phyloP scores from a whole-genome alignment of 2,888 invertebrate species.

The Lasius fuliginosus region DNA sequence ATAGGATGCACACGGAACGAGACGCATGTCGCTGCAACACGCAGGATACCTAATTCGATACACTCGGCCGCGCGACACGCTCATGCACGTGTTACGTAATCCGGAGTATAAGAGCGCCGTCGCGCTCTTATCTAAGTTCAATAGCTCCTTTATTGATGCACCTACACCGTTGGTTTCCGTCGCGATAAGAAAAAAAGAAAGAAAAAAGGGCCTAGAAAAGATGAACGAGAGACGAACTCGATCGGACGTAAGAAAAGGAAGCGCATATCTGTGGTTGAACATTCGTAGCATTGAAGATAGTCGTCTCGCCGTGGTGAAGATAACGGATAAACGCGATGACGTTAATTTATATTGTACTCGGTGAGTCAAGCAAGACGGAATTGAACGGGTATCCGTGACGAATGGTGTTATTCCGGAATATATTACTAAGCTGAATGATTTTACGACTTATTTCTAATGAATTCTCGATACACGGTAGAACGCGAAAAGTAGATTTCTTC shows the following conservation, averaged over 20 bases:
- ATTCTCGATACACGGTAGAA: no score
- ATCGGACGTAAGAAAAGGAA: neutral
- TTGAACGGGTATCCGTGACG: neutral
- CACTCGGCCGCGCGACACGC: conserved; percentile 44
- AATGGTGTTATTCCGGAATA: conserved; percentile 7
- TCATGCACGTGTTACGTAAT: conserved; percentile 59
- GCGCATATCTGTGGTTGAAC: neutral
- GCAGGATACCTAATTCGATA: conserved; percentile 57
- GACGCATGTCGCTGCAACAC: conserved; percentile 26
- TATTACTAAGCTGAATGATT: neutral
- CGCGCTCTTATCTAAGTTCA: conserved; percentile 75
- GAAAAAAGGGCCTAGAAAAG: conserved; percentile 33
- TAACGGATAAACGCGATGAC: conserved; percentile 16
- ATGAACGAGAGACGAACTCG: neutral
- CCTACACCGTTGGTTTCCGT: conserved; percentile 45
- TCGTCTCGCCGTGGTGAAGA: neutral
- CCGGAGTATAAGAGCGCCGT: conserved; percentile 4
- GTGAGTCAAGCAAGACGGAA: neutral
- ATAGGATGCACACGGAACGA: conserved; percentile 33
- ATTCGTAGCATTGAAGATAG: neutral
- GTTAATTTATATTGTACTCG: conserved; percentile 22
- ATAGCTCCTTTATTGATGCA: conserved; percentile 78
- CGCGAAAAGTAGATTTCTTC: conserved; percentile 12
- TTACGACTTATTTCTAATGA: neutral
- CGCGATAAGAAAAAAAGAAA: conserved; percentile 41